These are phyloP conservation scores for Hypotaenidia okinawae DNA, from an alignment of 2,797 vertebrate species.

Conservation along the genomic window DNA sequence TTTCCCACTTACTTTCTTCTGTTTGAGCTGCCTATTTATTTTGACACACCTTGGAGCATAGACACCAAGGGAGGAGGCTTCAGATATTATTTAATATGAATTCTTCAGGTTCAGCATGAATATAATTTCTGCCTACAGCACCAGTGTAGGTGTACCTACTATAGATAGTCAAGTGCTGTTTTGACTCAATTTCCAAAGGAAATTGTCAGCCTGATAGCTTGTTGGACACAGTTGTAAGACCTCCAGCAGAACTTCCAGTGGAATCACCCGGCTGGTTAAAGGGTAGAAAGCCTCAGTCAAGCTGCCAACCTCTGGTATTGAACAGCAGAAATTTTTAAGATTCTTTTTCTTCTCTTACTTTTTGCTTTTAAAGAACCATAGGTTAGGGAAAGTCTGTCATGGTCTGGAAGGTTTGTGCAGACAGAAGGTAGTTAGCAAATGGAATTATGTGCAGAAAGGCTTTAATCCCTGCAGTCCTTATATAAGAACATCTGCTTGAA, in stretches of 20 bases:
- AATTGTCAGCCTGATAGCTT: neutral
- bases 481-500: constrained; percentile 89
- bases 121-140: neutral
- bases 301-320: neutral
- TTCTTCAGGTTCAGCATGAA: neutral
- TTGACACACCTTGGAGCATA: neutral
- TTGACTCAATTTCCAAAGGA: neutral
- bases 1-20: neutral
- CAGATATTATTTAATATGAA: neutral
- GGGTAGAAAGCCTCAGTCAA: neutral
- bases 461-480: constrained; percentile 85
- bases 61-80: neutral
- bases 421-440: constrained; percentile 86
- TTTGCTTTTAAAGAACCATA: neutral
- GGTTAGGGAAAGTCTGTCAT: constrained; percentile 56
- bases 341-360: neutral
- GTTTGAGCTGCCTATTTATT: neutral
- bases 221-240: neutral
- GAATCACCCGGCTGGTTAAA: neutral
- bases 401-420: constrained; percentile 76
- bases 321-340: neutral
- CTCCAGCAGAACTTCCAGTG: neutral
- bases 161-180: neutral
- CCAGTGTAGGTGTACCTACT: neutral
- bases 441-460: constrained; percentile 83